These are phyloP conservation scores for Sphenopsis melanotis DNA, from an alignment of 2,797 vertebrate species.

Conservation along the genomic window DNA sequence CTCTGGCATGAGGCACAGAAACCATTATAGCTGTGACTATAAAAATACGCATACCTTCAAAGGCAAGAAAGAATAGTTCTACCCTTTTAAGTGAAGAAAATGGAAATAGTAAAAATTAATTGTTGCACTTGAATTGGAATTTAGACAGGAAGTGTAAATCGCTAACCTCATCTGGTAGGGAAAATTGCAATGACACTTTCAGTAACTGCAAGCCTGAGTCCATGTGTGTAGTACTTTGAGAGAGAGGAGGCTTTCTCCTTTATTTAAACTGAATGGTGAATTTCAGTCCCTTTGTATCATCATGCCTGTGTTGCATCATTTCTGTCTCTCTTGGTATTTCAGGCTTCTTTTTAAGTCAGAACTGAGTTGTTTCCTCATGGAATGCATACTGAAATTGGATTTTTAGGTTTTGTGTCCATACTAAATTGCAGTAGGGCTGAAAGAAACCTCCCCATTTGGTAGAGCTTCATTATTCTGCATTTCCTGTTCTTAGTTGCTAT, in stretches of 20 bases:
- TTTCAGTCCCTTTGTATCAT: conserved; percentile 31
- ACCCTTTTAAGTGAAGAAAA: conserved; percentile 8
- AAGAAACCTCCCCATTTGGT: not conserved
- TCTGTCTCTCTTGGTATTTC: conserved; percentile 50
- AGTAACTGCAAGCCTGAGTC: conserved; percentile 2
- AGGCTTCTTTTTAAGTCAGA: conserved; percentile 32
- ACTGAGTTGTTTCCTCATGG: not conserved
- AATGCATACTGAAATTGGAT: not conserved
- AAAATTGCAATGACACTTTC: not conserved
- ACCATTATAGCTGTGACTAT: conserved; percentile 31
- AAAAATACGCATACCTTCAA: not conserved
- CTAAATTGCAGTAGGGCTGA: not conserved
- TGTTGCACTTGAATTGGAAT: conserved; percentile 25
- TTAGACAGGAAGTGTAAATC: conserved; percentile 32
- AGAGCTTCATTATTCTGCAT: not conserved
- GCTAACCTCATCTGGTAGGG: conserved; percentile 12
- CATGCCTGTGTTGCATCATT: conserved; percentile 39
- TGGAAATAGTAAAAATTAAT: conserved; percentile 39
- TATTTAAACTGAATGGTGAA: not conserved
- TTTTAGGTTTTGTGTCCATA: conserved; percentile 15
- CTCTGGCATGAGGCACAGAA: conserved; percentile 43
- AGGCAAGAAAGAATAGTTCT: conserved; percentile 14
- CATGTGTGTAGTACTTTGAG: not conserved
- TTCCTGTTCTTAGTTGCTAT: conserved; percentile 10
- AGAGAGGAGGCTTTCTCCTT: conserved; percentile 4